Evolutionary conservation across 2,888 invertebrate genomes (phyloP).

Genomic region (Apoda limacodes): DNA sequence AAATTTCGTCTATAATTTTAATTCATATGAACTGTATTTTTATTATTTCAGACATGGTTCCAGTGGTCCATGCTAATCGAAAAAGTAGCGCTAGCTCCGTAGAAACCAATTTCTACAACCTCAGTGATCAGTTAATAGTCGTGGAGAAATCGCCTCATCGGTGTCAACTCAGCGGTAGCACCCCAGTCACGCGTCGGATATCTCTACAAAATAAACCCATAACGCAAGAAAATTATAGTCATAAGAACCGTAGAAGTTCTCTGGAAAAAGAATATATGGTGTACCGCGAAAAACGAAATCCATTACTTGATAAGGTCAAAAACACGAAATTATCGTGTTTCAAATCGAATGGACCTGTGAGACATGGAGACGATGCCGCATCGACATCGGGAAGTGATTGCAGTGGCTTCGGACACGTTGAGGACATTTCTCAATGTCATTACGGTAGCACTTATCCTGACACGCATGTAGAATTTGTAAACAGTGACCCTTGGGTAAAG

Average conservation of each 20-base stretch:
- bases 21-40: slow-evolving; percentile 9
- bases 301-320: slow-evolving; percentile 77
- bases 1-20: too few species aligned
- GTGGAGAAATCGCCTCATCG: slow-evolving; percentile 68
- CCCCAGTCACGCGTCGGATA: slow-evolving; percentile 52
- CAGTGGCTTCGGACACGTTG: slow-evolving; percentile 61
- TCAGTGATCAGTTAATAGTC: slow-evolving; percentile 71
- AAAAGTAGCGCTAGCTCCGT: slow-evolving; percentile 74
- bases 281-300: slow-evolving; percentile 75
- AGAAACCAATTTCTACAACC: slow-evolving; percentile 77
- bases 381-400: slow-evolving; percentile 67
- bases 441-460: slow-evolving; percentile 45
- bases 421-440: slow-evolving; percentile 47
- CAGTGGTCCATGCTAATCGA: slow-evolving; percentile 71
- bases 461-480: slow-evolving; percentile 56
- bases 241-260: slow-evolving; percentile 58
- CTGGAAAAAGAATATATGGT: slow-evolving; percentile 71
- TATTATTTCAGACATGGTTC: slow-evolving; percentile 71
- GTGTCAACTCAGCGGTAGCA: slow-evolving; percentile 45
- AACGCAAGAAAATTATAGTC: slow-evolving; percentile 61
- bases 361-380: slow-evolving; percentile 58
- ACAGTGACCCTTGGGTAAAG: slow-evolving; percentile 62
- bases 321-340: slow-evolving; percentile 78
- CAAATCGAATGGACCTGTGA: slow-evolving; percentile 65
- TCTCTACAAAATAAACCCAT: slow-evolving; percentile 52